phyloP scores from a whole-genome alignment of 2,888 invertebrate species.

The Dynastes maya region DNA sequence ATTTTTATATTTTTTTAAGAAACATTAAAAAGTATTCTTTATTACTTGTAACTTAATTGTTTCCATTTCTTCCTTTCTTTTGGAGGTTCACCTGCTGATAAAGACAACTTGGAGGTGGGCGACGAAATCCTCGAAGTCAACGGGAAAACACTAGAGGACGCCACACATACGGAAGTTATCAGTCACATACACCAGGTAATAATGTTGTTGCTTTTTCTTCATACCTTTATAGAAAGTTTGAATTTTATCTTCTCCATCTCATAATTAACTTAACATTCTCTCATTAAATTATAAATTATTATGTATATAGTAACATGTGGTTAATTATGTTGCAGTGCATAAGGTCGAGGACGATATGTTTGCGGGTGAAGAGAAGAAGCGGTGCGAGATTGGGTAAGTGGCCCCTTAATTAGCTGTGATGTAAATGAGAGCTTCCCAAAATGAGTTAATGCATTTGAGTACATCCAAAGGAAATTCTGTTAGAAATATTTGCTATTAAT shows the following conservation, averaged over 20 bases:
- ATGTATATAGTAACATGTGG: slow-evolving; percentile 48
- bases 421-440: background rate
- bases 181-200: slow-evolving; percentile 92
- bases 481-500: background rate
- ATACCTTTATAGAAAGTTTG: background rate
- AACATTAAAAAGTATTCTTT: too few relatives aligned
- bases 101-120: slow-evolving; percentile 94
- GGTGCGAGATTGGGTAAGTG: slow-evolving; percentile 91
- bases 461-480: background rate
- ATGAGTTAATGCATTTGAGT: background rate
- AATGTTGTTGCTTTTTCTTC: background rate
- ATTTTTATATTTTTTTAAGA: too few relatives aligned
- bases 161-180: slow-evolving; percentile 93
- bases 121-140: slow-evolving; percentile 99
- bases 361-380: slow-evolving; percentile 91
- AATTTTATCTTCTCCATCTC: background rate
- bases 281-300: too few relatives aligned
- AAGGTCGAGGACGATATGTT: slow-evolving; percentile 93
- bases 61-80: slow-evolving; percentile 42
- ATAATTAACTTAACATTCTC: too few relatives aligned
- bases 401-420: slow-evolving; percentile 44
- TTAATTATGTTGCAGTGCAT: slow-evolving; percentile 84
- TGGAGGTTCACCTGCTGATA: slow-evolving; percentile 90
- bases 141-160: slow-evolving; percentile 92
- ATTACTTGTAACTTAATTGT: slow-evolving; percentile 6